phyloP scores from a whole-genome alignment of 2,888 invertebrate species.

The Pyralis farinalis region DNA sequence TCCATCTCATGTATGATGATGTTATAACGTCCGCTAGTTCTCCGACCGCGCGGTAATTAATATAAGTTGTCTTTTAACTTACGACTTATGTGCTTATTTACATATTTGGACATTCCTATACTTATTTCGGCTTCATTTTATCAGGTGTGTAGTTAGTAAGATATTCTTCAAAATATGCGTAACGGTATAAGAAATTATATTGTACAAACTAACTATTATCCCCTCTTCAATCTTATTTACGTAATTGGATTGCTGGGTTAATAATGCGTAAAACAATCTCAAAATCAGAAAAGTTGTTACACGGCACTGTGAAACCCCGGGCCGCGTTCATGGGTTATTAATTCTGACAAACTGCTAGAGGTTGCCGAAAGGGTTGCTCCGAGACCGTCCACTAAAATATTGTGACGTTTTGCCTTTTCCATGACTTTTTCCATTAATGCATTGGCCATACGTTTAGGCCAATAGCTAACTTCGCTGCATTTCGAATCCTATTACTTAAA shows the following conservation, averaged over 20 bases:
- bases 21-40: too few relatives aligned
- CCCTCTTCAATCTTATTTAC: constrained; percentile 58
- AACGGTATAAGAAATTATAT: constrained; percentile 22
- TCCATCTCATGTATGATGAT: too few relatives aligned
- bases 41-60: too few relatives aligned
- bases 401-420: constrained; percentile 48
- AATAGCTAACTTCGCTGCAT: too few relatives aligned
- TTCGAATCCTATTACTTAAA: too few relatives aligned
- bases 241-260: constrained; percentile 76
- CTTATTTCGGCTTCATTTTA: too few relatives aligned
- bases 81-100: too few relatives aligned
- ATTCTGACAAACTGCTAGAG: constrained; percentile 70
- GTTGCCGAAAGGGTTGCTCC: constrained; percentile 66
- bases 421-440: neutral
- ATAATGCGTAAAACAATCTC: constrained; percentile 78
- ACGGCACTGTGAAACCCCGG: constrained; percentile 42
- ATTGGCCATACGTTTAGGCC: too few relatives aligned
- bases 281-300: constrained; percentile 66
- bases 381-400: constrained; percentile 62
- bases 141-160: too few relatives aligned
- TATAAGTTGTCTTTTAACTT: too few relatives aligned
- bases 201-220: constrained; percentile 30
- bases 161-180: constrained; percentile 6
- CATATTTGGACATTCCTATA: too few relatives aligned
- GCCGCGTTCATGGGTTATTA: constrained; percentile 70